Percentiles rank a stretch among this genome's conserved stretches.
Evolutionary conservation across 2,888 invertebrate genomes (phyloP).

Genomic region (Galeopsomyia nigrocyanea): DNA sequence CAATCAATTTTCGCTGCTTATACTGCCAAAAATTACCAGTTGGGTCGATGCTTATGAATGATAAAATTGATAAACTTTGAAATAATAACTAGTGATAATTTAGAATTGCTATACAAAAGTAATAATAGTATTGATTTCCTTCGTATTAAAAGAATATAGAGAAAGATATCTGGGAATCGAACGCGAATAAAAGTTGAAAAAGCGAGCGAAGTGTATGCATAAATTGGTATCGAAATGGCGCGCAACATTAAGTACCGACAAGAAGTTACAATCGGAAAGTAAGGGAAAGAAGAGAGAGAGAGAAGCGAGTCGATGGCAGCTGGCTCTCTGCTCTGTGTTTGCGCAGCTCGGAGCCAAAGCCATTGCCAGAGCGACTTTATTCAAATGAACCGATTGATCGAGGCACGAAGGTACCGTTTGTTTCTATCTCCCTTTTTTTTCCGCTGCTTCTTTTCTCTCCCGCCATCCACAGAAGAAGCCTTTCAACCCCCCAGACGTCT

Average conservation of each 20-base stretch:
- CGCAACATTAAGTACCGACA: constrained; percentile 19
- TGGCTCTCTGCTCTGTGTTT: constrained; percentile 13
- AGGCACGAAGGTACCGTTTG: constrained; percentile 61
- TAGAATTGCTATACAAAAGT: too few species aligned
- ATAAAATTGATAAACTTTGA: too few species aligned
- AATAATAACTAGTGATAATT: too few species aligned
- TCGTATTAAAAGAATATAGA: constrained; percentile 7
- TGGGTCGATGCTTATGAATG: too few species aligned
- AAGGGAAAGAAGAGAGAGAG: constrained; percentile 15
- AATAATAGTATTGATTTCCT: too few species aligned
- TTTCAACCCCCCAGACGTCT: not conserved
- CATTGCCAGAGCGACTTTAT: constrained; percentile 56
- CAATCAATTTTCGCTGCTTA: too few species aligned
- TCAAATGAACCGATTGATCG: constrained; percentile 63
- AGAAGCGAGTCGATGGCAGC: not conserved
- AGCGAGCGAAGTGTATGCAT: constrained; percentile 10
- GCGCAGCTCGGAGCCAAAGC: constrained; percentile 18
- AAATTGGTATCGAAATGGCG: constrained; percentile 28
- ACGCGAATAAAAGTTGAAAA: not conserved
- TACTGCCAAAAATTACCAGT: too few species aligned
- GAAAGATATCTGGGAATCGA: too few species aligned
- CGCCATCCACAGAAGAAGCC: constrained; percentile 2
- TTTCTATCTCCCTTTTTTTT: constrained; percentile 53
- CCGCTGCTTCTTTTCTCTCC: constrained; percentile 15
- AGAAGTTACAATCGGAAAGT: constrained; percentile 35